Conservation (phyloP, 92 coral and sea anemone species). For the Actinernus sp. region DNA sequence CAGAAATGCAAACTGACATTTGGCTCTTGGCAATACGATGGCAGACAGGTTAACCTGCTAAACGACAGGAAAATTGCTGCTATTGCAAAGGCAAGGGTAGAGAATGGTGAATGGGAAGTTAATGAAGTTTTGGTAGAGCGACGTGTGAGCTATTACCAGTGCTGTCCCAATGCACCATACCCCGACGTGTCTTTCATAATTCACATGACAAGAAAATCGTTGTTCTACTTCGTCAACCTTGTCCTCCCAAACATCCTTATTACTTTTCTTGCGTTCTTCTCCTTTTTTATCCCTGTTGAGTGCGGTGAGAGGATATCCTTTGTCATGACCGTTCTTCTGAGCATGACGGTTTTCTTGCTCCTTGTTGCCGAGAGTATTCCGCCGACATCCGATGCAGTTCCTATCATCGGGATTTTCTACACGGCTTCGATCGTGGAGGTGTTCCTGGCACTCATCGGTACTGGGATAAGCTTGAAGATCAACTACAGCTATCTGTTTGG, state of each 20-base stretch:
- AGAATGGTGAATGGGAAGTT: constrained; percentile 68
- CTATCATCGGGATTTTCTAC: constrained; percentile 57
- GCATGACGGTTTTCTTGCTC: constrained; percentile 69
- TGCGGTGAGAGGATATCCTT: constrained; percentile 70
- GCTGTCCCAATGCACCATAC: constrained; percentile 42
- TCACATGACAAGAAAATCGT: constrained; percentile 49
- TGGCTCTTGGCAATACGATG: constrained; percentile 61
- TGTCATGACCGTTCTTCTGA: constrained; percentile 61
- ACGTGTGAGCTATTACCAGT: constrained; percentile 16
- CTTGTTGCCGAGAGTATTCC: constrained; percentile 69
- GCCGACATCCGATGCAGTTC: constrained; percentile 70
- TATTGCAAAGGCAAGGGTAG: constrained; percentile 41
- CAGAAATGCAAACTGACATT: constrained; percentile 49
- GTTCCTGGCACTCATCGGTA: constrained; percentile 62
- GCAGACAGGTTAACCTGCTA: constrained; percentile 37
- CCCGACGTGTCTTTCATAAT: constrained; percentile 51
- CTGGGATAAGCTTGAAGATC: constrained; percentile 51
- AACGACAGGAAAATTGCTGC: constrained; percentile 35
- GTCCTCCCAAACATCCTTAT: constrained; percentile 62
- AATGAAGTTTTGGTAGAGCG: constrained; percentile 28
- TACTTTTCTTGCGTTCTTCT: constrained; percentile 63
- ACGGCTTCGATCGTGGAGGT: constrained; percentile 63
- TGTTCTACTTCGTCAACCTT: constrained; percentile 58
- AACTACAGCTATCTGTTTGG: constrained; percentile 67
- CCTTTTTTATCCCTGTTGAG: constrained; percentile 70